These are phyloP conservation scores for Acleris holmiana DNA, from an alignment of 2,888 invertebrate species.

Conservation along the genomic window DNA sequence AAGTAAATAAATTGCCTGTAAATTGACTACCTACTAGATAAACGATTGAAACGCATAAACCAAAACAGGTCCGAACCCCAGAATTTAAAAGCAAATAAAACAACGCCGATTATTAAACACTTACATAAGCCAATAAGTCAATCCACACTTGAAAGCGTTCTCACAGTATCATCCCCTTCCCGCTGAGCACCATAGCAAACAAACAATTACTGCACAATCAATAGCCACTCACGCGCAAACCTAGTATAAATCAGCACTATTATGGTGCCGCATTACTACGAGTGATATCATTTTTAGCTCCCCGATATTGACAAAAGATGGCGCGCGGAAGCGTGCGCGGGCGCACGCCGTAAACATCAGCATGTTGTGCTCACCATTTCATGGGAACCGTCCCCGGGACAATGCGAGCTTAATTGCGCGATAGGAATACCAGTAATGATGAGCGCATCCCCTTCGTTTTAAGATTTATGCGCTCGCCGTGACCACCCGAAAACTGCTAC, in stretches of 20 bases:
- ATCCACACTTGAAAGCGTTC: conserved; percentile 60
- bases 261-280: conserved; percentile 59
- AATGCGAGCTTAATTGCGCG: conserved; percentile 80
- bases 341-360: conserved; percentile 55
- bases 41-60: neutral
- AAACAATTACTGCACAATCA: conserved; percentile 81
- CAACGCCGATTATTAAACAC: conserved; percentile 49
- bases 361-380: conserved; percentile 66
- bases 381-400: conserved; percentile 77
- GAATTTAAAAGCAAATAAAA: conserved; percentile 45
- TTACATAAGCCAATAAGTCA: conserved; percentile 64
- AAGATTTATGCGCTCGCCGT: conserved; percentile 71
- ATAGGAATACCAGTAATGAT: conserved; percentile 76
- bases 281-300: conserved; percentile 68
- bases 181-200: conserved; percentile 63
- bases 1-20: no score
- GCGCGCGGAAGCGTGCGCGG: conserved; percentile 60
- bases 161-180: conserved; percentile 59
- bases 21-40: no score
- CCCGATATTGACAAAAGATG: conserved; percentile 63
- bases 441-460: conserved; percentile 59
- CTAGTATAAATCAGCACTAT: conserved; percentile 73
- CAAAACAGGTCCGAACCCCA: conserved; percentile 33
- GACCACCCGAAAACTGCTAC: conserved; percentile 69
- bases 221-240: conserved; percentile 65